A percentile compares a stretch with the other conserved stretches of the same genome.
Evolutionary conservation across 2,113 vertebrate species (phyloP).

Genomic region (Psittacula cyanocephala): DNA sequence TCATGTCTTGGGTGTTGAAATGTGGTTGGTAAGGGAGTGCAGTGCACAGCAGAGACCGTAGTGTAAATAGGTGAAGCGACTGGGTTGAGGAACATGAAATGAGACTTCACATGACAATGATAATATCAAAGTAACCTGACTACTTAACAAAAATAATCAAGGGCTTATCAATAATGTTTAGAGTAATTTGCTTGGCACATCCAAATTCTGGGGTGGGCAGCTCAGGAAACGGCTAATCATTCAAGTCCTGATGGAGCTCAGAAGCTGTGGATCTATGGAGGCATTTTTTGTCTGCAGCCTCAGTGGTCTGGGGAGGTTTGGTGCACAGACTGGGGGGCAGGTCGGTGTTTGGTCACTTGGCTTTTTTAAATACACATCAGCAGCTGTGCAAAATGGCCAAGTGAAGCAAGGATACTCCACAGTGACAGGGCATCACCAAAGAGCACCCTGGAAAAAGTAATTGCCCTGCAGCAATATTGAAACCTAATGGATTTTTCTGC

Average conservation of each 20-base stretch:
- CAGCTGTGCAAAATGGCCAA: background rate
- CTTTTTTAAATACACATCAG: background rate
- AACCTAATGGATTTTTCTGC: constrained; percentile 3
- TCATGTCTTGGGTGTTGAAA: background rate
- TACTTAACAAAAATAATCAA: background rate
- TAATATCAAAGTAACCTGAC: background rate
- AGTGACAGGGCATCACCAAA: background rate
- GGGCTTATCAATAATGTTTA: background rate
- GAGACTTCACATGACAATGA: background rate
- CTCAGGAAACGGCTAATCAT: background rate
- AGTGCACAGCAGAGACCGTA: background rate
- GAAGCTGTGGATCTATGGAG: fast-evolving
- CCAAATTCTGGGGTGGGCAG: background rate
- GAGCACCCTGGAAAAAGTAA: background rate
- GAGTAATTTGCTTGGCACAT: background rate
- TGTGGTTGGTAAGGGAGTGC: background rate
- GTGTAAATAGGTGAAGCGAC: background rate
- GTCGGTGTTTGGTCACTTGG: fast-evolving
- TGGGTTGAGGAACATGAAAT: background rate
- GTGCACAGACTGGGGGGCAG: fast-evolving
- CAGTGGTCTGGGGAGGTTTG: fast-evolving
- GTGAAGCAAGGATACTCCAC: background rate
- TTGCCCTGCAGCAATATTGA: background rate
- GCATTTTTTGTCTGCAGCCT: background rate
- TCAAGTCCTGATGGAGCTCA: background rate